These are phyloP conservation scores for Drosophila tropicalis DNA, from an alignment of 1,140 invertebrate genomes.

Conservation along the genomic window DNA sequence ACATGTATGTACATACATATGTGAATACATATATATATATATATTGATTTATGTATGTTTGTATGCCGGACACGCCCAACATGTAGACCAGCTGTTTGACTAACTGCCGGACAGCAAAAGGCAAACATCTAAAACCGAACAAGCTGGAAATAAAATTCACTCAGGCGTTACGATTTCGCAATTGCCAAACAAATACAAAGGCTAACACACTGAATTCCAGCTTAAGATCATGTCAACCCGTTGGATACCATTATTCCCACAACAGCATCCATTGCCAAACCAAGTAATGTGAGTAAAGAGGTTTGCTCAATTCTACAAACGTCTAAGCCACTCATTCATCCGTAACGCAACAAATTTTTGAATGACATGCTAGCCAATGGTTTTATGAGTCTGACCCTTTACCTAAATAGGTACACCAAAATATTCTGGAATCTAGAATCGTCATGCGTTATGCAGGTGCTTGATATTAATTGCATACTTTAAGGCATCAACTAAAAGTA, in stretches of 20 bases:
- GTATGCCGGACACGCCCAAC: conserved; percentile 47
- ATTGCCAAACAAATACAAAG: conserved; percentile 69
- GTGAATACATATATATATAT: not conserved
- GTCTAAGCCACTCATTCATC: not conserved
- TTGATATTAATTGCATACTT: no score
- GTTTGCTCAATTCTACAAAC: not conserved
- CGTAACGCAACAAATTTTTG: not conserved
- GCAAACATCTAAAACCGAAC: conserved; percentile 51
- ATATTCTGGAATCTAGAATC: no score
- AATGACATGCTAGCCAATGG: not conserved
- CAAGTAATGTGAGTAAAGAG: not conserved
- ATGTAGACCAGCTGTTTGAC: conserved; percentile 51
- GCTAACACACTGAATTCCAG: conserved; percentile 29
- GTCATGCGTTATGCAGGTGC: no score
- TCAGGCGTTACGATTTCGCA: conserved; percentile 69
- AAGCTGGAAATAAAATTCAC: conserved; percentile 60
- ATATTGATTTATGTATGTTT: not conserved
- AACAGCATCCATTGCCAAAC: not conserved
- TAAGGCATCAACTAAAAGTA: no score
- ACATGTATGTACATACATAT: not conserved
- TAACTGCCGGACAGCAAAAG: conserved; percentile 43
- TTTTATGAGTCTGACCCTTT: no score
- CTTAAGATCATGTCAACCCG: conserved; percentile 19
- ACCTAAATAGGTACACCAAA: no score
- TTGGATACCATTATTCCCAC: conserved; percentile 11